A percentile compares a stretch with the other conserved stretches of the same genome.
Evolutionary conservation across 2,888 invertebrate genomes (phyloP).

Genomic region (Sipha maydis): DNA sequence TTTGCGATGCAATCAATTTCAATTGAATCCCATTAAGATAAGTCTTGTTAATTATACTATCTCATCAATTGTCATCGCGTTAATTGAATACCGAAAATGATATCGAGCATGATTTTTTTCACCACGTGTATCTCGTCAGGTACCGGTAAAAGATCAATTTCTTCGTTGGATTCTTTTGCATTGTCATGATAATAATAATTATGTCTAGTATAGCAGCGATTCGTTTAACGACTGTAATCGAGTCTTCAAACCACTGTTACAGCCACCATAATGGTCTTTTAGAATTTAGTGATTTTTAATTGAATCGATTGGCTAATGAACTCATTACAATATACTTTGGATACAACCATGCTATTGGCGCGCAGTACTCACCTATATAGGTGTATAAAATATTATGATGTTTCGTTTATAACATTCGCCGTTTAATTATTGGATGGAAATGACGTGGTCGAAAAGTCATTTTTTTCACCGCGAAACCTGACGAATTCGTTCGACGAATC

Average conservation of each 20-base stretch:
- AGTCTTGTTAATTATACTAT: not conserved
- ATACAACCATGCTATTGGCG: not conserved
- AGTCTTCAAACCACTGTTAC: not conserved
- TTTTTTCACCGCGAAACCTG: not conserved
- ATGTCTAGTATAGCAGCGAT: not conserved
- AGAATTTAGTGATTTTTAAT: constrained; percentile 33
- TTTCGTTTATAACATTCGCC: not conserved
- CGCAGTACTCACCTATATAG: not conserved
- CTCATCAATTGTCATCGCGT: not conserved
- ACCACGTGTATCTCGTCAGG: not conserved
- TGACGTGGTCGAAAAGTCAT: not conserved
- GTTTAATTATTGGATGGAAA: not conserved
- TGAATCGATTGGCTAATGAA: constrained; percentile 43
- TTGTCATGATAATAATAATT: constrained; percentile 15
- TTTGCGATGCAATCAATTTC: not conserved
- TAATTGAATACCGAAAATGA: not conserved
- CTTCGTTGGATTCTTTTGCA: not conserved
- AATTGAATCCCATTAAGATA: not conserved
- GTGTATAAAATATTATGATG: not conserved
- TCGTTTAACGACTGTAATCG: constrained; percentile 6
- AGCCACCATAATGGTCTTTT: constrained; percentile 7
- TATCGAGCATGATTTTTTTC: not conserved
- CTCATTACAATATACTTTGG: constrained; percentile 20
- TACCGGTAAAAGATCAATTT: not conserved
- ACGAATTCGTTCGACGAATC: not conserved